A percentile compares a stretch with the other conserved stretches of the same genome.
Conservation (phyloP, 2,888 invertebrate genomes). For the Nemotelus nigrinus region DNA sequence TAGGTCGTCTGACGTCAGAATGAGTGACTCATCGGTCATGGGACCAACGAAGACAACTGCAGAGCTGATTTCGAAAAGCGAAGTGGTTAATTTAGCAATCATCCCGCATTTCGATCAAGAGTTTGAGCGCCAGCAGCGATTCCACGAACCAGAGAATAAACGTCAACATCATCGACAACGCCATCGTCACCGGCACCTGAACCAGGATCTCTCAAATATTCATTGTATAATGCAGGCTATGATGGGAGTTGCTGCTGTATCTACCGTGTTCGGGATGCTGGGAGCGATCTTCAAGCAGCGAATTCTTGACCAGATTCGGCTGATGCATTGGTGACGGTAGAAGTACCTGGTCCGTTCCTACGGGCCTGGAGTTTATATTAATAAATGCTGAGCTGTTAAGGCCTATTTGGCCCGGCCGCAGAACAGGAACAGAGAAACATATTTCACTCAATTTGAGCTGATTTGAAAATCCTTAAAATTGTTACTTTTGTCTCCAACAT, state of each 20-base stretch:
- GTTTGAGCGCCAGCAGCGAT: conserved; percentile 61
- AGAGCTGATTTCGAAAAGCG: conserved; percentile 61
- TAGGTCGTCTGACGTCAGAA: conserved; percentile 47
- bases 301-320: conserved; percentile 63
- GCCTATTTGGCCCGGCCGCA: conserved; percentile 7
- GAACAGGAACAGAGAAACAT: conserved; percentile 14
- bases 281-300: conserved; percentile 65
- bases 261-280: conserved; percentile 65
- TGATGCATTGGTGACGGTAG: conserved; percentile 66
- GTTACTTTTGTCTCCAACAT: too few species aligned
- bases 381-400: too few species aligned
- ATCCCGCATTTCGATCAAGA: conserved; percentile 65
- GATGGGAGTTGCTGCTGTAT: conserved; percentile 65
- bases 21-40: conserved; percentile 52
- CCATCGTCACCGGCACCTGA: conserved; percentile 58
- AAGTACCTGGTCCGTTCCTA: conserved; percentile 56
- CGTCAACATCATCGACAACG: conserved; percentile 60
- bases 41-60: conserved; percentile 48
- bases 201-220: conserved; percentile 63
- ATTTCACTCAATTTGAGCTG: background rate
- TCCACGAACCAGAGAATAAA: conserved; percentile 58
- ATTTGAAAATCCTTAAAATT: too few species aligned
- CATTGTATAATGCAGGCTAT: conserved; percentile 66
- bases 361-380: conserved; percentile 4
- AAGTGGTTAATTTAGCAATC: conserved; percentile 64